These are phyloP conservation scores for Dicaeum eximium DNA, from an alignment of 2,113 vertebrate genomes.

Conservation along the genomic window DNA sequence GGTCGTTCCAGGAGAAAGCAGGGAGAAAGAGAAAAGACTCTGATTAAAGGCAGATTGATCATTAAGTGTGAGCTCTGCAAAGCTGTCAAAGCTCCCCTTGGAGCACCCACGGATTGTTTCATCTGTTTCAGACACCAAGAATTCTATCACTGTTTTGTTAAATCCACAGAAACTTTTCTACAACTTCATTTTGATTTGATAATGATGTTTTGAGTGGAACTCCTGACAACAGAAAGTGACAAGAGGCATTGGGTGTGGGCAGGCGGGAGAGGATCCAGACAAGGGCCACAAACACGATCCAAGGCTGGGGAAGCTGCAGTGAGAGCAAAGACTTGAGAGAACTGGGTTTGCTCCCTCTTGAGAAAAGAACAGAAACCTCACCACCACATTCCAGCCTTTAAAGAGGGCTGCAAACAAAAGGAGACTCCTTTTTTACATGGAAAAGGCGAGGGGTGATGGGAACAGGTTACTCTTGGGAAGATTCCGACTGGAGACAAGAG, in stretches of 20 bases:
- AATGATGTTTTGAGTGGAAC: background rate
- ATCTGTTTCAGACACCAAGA: background rate
- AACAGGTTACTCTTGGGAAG: background rate
- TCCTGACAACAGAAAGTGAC: background rate
- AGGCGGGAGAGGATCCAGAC: background rate
- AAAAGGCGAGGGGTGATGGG: background rate
- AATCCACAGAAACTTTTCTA: background rate
- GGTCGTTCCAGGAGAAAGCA: background rate
- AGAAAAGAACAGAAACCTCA: background rate
- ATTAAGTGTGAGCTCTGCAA: background rate
- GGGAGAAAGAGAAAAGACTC: background rate
- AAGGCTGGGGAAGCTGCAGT: background rate
- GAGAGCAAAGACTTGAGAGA: background rate
- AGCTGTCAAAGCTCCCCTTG: background rate
- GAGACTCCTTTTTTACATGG: background rate
- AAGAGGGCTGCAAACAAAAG: background rate
- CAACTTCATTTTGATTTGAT: background rate
- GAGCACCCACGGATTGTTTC: background rate
- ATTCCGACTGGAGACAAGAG: accelerated
- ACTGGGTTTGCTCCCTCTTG: background rate
- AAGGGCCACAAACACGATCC: background rate
- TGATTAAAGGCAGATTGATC: background rate
- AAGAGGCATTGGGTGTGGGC: background rate
- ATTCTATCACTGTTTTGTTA: background rate
- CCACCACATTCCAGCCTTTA: background rate